Evolutionary conservation across 2,888 invertebrate species (phyloP).

Genomic region (Sthenelais limicola): DNA sequence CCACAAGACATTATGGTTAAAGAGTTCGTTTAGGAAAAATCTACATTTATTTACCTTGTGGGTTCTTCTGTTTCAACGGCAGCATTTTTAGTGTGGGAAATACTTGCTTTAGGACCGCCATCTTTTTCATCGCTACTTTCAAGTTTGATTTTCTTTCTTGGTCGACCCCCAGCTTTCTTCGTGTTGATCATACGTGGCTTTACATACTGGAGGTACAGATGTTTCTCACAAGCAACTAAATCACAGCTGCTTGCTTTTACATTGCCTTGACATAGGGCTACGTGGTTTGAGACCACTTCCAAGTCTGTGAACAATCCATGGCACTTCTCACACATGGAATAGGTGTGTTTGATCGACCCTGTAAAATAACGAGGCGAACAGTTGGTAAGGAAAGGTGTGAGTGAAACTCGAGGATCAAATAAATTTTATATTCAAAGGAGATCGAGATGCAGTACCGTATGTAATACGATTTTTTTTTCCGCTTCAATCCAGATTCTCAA

Average conservation of each 20-base stretch:
- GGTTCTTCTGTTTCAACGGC: too few species aligned
- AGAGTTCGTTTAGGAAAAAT: too few species aligned
- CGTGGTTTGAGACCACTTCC: neutral
- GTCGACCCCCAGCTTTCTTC: neutral
- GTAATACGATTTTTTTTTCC: too few species aligned
- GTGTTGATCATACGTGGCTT: neutral
- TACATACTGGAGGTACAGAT: constrained; percentile 1
- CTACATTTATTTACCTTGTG: too few species aligned
- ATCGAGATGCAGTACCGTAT: too few species aligned
- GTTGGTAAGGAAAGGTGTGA: neutral
- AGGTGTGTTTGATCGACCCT: constrained; percentile 2
- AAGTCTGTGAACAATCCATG: neutral
- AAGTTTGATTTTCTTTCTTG: neutral
- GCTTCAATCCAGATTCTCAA: too few species aligned
- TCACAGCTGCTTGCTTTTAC: neutral
- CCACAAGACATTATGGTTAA: too few species aligned
- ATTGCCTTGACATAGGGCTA: neutral
- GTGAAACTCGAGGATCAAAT: too few species aligned
- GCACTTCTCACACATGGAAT: constrained; percentile 3
- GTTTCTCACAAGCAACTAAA: constrained; percentile 8
- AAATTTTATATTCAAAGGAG: too few species aligned
- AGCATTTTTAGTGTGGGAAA: too few species aligned
- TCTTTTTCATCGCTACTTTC: too few species aligned
- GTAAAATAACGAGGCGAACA: neutral
- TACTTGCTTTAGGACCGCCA: too few species aligned